A percentile compares a stretch with the other conserved stretches of the same genome.
Conservation (phyloP, 1,140 invertebrate species). For the Habropoda laboriosa region DNA sequence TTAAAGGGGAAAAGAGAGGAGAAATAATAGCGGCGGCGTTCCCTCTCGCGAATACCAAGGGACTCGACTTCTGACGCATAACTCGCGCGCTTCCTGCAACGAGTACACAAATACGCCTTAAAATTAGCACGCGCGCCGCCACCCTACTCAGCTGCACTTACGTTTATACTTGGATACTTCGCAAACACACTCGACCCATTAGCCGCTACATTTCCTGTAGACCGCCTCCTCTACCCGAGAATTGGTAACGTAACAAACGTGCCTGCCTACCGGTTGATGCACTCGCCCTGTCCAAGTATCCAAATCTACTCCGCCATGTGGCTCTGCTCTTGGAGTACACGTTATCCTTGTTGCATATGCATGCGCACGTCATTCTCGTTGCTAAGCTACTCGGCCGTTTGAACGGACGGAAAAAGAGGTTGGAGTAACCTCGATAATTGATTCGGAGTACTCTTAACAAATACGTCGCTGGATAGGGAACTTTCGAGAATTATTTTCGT, state of each 20-base stretch:
- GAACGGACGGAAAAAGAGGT: neutral
- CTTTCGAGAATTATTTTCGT: too few species aligned
- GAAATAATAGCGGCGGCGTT: conserved; percentile 12
- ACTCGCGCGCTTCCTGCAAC: conserved; percentile 24
- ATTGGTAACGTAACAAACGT: conserved; percentile 56
- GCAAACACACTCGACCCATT: conserved; percentile 64
- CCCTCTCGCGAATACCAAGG: too few species aligned
- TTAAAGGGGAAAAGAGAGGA: neutral
- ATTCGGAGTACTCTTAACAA: too few species aligned
- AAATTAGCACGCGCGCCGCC: conserved; percentile 32
- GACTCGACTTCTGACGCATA: neutral
- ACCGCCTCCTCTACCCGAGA: conserved; percentile 21
- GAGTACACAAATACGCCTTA: conserved; percentile 29
- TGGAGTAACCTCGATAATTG: neutral
- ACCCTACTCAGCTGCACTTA: conserved; percentile 19
- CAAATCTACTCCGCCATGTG: neutral
- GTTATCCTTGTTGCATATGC: conserved; percentile 22
- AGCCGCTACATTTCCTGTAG: conserved; percentile 53
- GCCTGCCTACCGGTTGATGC: conserved; percentile 11
- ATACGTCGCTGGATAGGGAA: too few species aligned
- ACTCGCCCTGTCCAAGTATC: neutral
- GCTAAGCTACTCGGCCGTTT: too few species aligned
- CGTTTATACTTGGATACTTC: conserved; percentile 55
- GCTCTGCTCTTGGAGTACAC: conserved; percentile 26
- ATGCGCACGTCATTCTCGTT: neutral